Evolutionary conservation across 2,888 invertebrate species (phyloP).

Genomic region (Linhomoeus sp.): DNA sequence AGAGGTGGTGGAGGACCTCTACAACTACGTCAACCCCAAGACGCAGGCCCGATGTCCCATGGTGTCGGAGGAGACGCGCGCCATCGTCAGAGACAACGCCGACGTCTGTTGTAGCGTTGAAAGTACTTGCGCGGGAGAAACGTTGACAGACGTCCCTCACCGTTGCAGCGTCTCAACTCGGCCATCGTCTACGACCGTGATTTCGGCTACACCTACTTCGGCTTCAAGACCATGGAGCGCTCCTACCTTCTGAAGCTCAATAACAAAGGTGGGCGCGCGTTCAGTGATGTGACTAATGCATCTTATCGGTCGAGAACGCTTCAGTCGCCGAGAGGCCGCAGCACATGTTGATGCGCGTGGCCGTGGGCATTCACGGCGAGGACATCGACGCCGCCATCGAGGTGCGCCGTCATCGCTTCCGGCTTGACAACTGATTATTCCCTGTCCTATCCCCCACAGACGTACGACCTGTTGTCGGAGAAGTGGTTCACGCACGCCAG

Average conservation of each 20-base stretch:
- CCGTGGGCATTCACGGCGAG: constrained; percentile 84
- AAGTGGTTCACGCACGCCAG: constrained; percentile 92
- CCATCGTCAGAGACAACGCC: constrained; percentile 63
- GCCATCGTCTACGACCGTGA: constrained; percentile 91
- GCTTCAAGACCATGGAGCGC: constrained; percentile 91
- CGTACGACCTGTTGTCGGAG: constrained; percentile 83
- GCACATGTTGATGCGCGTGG: constrained; percentile 92
- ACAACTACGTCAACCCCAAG: constrained; percentile 49
- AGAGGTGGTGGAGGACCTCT: constrained; percentile 68
- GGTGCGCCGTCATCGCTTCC: constrained; percentile 15
- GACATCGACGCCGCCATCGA: constrained; percentile 78
- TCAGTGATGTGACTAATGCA: neutral
- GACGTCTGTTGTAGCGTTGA: constrained; percentile 35
- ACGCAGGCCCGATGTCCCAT: constrained; percentile 55
- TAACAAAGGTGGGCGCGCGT: constrained; percentile 40
- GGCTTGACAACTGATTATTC: neutral
- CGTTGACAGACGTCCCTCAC: neutral
- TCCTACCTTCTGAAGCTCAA: constrained; percentile 80
- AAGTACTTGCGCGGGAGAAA: neutral
- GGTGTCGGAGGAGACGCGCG: constrained; percentile 61
- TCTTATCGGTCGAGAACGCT: neutral
- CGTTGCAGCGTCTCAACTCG: constrained; percentile 50
- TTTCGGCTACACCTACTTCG: constrained; percentile 91
- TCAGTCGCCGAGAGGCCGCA: constrained; percentile 78
- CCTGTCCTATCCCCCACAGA: constrained; percentile 31